Base-by-base conservation (phyloP, 1,140 invertebrate species). In the Rhagoletis pomonella region DNA sequence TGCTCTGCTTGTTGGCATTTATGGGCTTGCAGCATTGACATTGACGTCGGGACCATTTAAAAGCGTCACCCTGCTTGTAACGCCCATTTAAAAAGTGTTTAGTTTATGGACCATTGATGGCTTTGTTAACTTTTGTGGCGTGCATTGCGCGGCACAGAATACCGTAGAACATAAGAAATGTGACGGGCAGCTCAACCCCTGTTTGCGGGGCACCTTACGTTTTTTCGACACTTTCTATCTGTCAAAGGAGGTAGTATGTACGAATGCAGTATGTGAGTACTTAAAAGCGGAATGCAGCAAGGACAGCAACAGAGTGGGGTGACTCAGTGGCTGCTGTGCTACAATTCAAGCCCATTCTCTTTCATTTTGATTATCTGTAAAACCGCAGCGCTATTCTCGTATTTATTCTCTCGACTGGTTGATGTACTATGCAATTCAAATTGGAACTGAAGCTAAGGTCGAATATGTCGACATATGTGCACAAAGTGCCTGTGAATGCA, bases 41-140 rank as follows among this genome's bases (percentile, higher is more conserved):
- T 58, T 81, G 47, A 81, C 50, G 73, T 55, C 73, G 73, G 17
- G 47, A 55, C 17, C 47, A 81, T 81, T 81, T 81, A 81, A 81
- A 81, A 81, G 73, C 86, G 86, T 77, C 67, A 85, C 64, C 69
- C 90, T 88, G 88, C 84, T 89, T 88, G 87, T 69, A 87, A 69
- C 87, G 87, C 85, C 86, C 91, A 87, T 92, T 92, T 92, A 92
- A 92, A n/a, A 92, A 92, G 91, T 92, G 91, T 92, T 92, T 92
- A 92, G 91, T 92, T 92, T 92, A 92, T 92, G 90, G 91, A 89
- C 89, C 90, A 91, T 92, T 92, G 91, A 92, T 92, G 91, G 91
- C 91, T 92, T 92, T 92, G 91, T 92, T 91, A 91, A 91, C 90
- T 91, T 88, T 89, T 87, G 88, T 87, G 89, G 86, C 81, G 87